Percentiles rank a stretch among this genome's conserved stretches.
Conservation (phyloP, 2,113 vertebrate genomes). For the Syngnathus floridae region DNA sequence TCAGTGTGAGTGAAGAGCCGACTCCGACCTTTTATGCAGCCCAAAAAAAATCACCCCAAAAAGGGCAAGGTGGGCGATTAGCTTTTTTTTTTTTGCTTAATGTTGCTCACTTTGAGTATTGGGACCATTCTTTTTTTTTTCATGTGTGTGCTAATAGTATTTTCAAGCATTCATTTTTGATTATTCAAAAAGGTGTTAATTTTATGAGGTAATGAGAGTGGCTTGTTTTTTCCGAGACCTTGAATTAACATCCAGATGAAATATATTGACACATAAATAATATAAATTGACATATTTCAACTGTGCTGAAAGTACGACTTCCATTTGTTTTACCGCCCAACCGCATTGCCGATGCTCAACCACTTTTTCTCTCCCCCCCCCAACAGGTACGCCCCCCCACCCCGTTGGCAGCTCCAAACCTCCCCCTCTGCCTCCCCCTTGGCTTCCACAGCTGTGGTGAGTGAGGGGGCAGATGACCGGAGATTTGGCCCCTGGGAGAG, state of each 20-base stretch:
- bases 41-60: conserved; percentile 33
- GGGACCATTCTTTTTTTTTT: background rate
- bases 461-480: conserved; percentile 78
- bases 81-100: background rate
- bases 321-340: background rate
- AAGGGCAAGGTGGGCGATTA: conserved; percentile 16
- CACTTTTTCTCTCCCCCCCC: background rate
- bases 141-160: background rate
- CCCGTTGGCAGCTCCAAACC: conserved; percentile 49
- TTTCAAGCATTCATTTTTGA: background rate
- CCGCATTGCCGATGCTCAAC: background rate
- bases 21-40: conserved; percentile 52
- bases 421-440: conserved; percentile 37
- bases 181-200: background rate
- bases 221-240: conserved; percentile 2
- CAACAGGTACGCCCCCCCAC: conserved; percentile 49
- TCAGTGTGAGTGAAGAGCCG: conserved; percentile 60
- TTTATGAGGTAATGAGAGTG: background rate
- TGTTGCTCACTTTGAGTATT: background rate
- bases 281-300: too few species aligned
- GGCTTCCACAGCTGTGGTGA: conserved; percentile 77
- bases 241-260: background rate
- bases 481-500: conserved; percentile 79
- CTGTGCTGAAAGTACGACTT: background rate
- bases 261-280: background rate